Percentiles rank a stretch among this genome's conserved stretches.
Evolutionary conservation across 1,140 invertebrate species (phyloP).

Genomic region (Calosoma granatense): DNA sequence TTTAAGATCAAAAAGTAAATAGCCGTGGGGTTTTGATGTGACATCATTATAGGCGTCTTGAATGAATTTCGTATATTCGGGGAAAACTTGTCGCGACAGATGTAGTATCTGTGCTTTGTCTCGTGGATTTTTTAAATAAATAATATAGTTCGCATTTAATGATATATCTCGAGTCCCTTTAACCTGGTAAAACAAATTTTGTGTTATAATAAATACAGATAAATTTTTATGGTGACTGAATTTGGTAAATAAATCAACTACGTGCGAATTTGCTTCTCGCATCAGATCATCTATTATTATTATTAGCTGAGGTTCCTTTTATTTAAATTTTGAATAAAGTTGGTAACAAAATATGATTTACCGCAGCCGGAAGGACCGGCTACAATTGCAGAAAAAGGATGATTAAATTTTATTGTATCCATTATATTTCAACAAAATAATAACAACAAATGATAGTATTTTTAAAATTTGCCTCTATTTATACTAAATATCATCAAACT

Average conservation of each 20-base stretch:
- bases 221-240: constrained; percentile 32
- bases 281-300: constrained; percentile 35
- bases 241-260: constrained; percentile 36
- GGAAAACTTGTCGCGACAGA: constrained; percentile 29
- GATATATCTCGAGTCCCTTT: constrained; percentile 31
- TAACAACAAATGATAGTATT: too few relatives aligned
- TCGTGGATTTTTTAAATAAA: constrained; percentile 35
- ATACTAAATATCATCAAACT: too few relatives aligned
- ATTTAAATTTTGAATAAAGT: too few relatives aligned
- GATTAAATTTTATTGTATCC: too few relatives aligned
- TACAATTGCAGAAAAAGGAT: too few relatives aligned
- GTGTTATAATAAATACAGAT: constrained; percentile 35
- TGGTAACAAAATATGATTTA: too few relatives aligned
- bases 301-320: too few relatives aligned
- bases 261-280: constrained; percentile 27
- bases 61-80: constrained; percentile 31
- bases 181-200: constrained; percentile 35
- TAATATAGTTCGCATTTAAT: constrained; percentile 31
- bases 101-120: constrained; percentile 32
- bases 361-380: too few relatives aligned
- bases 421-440: too few relatives aligned
- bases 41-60: constrained; percentile 33
- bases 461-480: too few relatives aligned
- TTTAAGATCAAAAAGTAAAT: constrained; percentile 30
- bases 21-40: constrained; percentile 27